Evolutionary conservation across 2,888 invertebrate genomes (phyloP).

Genomic region (Anthrax anthrax): DNA sequence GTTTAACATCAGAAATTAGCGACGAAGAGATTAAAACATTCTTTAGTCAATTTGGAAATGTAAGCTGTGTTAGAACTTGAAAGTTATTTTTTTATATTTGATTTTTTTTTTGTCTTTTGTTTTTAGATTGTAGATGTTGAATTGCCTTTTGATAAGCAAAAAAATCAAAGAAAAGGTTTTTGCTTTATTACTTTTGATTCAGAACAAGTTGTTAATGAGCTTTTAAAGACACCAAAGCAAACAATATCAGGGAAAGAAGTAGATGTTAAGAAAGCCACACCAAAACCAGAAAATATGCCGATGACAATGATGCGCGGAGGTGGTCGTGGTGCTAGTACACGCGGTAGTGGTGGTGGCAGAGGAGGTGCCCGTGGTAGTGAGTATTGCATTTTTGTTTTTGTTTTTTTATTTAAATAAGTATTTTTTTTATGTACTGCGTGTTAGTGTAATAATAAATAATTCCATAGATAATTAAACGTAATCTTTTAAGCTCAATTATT

Average conservation of each 20-base stretch:
- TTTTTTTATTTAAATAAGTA: too few species aligned
- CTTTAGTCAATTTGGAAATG: constrained; percentile 84
- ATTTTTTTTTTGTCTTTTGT: not conserved
- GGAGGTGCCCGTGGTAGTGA: constrained; percentile 49
- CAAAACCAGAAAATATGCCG: constrained; percentile 66
- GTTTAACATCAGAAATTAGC: constrained; percentile 78
- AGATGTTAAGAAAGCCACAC: constrained; percentile 90
- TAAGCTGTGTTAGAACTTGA: constrained; percentile 40
- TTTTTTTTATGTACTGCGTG: too few species aligned
- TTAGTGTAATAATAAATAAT: too few species aligned
- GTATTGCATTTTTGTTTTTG: constrained; percentile 22
- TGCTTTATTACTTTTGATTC: constrained; percentile 96
- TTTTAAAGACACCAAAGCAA: constrained; percentile 83
- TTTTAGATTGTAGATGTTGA: constrained; percentile 82
- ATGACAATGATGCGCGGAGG: constrained; percentile 45
- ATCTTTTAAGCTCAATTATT: too few species aligned
- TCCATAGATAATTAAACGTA: too few species aligned
- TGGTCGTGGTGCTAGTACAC: constrained; percentile 46
- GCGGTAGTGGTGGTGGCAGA: constrained; percentile 48
- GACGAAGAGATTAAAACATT: constrained; percentile 90
- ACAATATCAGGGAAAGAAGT: constrained; percentile 88
- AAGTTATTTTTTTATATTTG: not conserved
- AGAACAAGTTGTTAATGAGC: constrained; percentile 83
- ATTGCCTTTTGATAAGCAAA: constrained; percentile 94
- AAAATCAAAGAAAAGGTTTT: constrained; percentile 92